Evolutionary conservation across 2,888 invertebrate species (phyloP), one percentile per base, ranked within the genome.

Genomic region (Hypomecis atomaria): DNA sequence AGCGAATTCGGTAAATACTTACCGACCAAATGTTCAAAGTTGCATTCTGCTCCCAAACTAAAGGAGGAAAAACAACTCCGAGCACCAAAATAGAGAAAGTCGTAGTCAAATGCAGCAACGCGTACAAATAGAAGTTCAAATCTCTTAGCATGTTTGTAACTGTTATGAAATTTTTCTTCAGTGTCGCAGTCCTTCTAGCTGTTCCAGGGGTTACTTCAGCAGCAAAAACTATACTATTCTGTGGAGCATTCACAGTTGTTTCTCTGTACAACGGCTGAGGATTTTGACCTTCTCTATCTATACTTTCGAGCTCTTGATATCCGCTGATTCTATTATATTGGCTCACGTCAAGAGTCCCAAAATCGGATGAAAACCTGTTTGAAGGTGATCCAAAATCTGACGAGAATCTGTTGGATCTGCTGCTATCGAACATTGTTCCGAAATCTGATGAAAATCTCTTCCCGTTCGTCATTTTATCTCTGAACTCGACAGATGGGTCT

Each of bases 191-290:
- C 57, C 93, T 77, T 71, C 93, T 82, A 0, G 85, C 87, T 0
- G 92, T 87, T 0, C 93, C 93, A 1, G 84, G 81, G 0, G 90
- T 82, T 45, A 88, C 75, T 66, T 91, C 89, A 1, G 87, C 76
- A 0, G 88, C 81, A 54, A 92, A 93, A 0, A 88, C 83, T 9
- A 90, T 73, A 43, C 77, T 82, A 36, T 78, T 82, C 13, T 82
- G 81, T 0, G 87, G 87, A 43, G 89, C 90, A 70, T 94, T 90
- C 0, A 94, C 86, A 1, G 93, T 93, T 0, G 93, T 92, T 73
- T 94, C 94, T 49, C 93, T 88, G 69, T 94, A 94, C 48, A 94
- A 74, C 0, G 94, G 94, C 63, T 91, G 91, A 2, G 94, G 94
- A 36, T 84, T 82, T 33, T 85, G 85, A 3, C 71, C 77, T 23